Evolutionary conservation across 2,888 invertebrate species (phyloP).

Genomic region (Pediacus dermestoides): DNA sequence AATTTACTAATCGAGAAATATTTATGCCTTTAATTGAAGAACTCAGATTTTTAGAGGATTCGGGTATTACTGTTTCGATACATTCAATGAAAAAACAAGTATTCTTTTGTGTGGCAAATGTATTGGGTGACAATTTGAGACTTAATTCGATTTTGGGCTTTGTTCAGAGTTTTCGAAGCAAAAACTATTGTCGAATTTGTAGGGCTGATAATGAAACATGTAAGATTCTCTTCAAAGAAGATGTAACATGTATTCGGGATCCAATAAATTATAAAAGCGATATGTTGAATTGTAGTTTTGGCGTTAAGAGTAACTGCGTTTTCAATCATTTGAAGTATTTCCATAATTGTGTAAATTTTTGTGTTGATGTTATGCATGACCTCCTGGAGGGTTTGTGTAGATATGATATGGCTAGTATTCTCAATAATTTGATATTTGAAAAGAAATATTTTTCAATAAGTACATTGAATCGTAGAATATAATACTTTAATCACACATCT

Average conservation of each 20-base stretch:
- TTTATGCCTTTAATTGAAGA: not conserved
- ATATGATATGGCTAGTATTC: not conserved
- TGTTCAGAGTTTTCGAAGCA: not conserved
- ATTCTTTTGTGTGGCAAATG: not conserved
- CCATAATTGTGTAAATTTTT: not conserved
- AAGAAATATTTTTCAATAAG: not conserved
- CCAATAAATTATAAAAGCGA: not conserved
- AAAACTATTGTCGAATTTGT: not conserved
- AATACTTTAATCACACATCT: not conserved
- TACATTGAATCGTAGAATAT: not conserved
- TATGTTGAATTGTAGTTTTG: not conserved
- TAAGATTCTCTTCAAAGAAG: not conserved
- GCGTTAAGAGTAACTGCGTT: conserved; percentile 1
- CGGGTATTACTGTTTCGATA: not conserved
- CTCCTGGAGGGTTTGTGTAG: not conserved
- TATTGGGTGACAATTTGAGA: conserved; percentile 1
- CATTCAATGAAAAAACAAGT: not conserved
- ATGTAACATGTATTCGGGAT: not conserved
- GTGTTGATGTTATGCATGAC: not conserved
- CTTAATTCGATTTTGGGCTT: not conserved
- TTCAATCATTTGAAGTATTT: not conserved
- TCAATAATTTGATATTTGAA: not conserved
- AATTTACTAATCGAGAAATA: not conserved
- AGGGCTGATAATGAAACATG: not conserved
- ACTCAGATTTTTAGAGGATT: not conserved